phyloP scores from a whole-genome alignment of 2,888 invertebrate genomes.

The Physocephala rufipes region DNA sequence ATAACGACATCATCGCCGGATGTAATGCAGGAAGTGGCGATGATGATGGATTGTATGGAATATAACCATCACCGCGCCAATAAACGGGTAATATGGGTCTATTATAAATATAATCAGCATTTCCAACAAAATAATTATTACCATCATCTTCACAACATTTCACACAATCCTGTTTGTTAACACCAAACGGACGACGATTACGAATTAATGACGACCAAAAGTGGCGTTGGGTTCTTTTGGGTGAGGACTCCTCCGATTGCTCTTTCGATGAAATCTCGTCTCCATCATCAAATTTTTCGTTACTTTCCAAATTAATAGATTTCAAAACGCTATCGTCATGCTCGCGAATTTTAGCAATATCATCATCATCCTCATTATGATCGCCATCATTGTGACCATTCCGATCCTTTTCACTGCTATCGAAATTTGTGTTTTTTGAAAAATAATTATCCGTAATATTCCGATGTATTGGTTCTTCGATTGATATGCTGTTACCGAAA shows the following conservation, averaged over 20 bases:
- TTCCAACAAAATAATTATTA: conserved; percentile 4
- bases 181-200: neutral
- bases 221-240: neutral
- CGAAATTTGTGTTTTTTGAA: conserved; percentile 34
- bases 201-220: neutral
- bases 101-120: conserved; percentile 20
- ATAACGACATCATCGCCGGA: neutral
- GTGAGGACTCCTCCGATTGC: neutral
- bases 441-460: conserved; percentile 39
- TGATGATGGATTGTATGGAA: conserved; percentile 8
- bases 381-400: neutral
- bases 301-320: neutral
- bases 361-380: conserved; percentile 31
- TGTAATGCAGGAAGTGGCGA: neutral
- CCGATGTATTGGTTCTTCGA: conserved; percentile 17
- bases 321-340: neutral
- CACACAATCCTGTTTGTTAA: conserved; percentile 45
- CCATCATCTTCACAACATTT: conserved; percentile 46
- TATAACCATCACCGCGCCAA: neutral
- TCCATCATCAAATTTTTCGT: conserved; percentile 21
- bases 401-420: neutral
- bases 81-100: neutral
- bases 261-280: neutral
- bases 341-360: too few relatives aligned
- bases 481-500: conserved; percentile 36